Conservation (phyloP, 2,113 vertebrate genomes). For the Leucoraja erinaceus region DNA sequence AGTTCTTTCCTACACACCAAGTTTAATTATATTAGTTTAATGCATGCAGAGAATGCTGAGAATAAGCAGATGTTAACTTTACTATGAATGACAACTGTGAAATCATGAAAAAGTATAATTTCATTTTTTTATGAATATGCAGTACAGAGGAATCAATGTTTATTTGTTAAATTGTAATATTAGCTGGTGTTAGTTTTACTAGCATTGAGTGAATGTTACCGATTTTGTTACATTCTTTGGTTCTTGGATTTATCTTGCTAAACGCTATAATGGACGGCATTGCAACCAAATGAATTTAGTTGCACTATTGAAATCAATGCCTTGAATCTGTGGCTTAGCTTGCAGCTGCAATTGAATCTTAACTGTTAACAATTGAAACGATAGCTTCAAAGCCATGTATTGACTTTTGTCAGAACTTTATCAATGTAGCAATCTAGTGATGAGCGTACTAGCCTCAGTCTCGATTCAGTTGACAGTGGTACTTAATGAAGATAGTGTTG, state of each 20-base stretch:
- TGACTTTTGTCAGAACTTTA: background rate
- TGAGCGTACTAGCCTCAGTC: background rate
- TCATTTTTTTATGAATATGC: background rate
- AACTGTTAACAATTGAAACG: conserved; percentile 10
- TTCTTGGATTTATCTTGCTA: background rate
- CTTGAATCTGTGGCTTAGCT: background rate
- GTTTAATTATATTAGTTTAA: no score
- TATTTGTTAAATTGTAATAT: background rate
- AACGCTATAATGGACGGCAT: background rate
- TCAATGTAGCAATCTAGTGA: background rate
- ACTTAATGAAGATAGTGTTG: background rate
- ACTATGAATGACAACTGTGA: background rate
- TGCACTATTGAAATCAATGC: background rate
- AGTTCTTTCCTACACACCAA: no score
- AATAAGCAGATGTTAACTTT: no score
- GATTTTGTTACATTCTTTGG: background rate
- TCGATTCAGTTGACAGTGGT: background rate
- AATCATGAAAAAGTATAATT: background rate
- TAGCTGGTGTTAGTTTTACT: background rate
- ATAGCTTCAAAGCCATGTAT: background rate
- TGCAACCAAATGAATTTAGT: background rate
- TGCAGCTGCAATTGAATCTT: background rate
- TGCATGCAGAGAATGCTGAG: no score
- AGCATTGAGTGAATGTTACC: background rate
- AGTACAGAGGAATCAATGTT: background rate